Conservation (phyloP, 2,113 vertebrate genomes). For the Ageneiosus marmoratus region DNA sequence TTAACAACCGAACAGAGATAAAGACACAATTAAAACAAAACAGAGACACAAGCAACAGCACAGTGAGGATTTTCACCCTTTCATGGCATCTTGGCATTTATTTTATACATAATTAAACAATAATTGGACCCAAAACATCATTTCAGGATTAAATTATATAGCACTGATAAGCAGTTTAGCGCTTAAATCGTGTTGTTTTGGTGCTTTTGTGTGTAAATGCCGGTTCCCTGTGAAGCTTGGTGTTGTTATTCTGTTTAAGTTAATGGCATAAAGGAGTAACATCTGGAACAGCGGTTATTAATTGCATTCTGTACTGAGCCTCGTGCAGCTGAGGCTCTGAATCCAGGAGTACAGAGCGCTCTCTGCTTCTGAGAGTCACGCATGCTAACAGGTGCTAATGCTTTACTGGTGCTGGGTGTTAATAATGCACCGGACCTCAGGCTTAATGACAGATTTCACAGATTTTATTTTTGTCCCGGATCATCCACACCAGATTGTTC, state of each 20-base stretch:
- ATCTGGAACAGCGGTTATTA: conserved; percentile 60
- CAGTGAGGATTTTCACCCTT: background rate
- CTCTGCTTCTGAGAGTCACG: background rate
- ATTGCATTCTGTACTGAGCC: conserved; percentile 15
- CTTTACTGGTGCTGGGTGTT: background rate
- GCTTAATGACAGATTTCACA: background rate
- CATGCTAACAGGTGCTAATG: background rate
- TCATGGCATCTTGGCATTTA: background rate
- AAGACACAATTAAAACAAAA: background rate
- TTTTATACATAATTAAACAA: background rate
- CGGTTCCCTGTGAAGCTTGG: background rate
- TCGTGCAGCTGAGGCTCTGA: conserved; percentile 27
- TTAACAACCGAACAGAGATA: background rate
- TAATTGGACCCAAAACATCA: background rate
- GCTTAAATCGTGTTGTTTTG: background rate
- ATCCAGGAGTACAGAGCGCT: background rate
- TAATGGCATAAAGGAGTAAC: conserved; percentile 55
- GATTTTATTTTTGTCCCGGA: background rate
- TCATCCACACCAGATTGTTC: background rate
- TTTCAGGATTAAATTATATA: background rate
- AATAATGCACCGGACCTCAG: background rate
- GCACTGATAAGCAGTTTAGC: background rate
- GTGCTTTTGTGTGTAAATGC: background rate
- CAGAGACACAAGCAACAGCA: background rate
- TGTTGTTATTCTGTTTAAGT: conserved; percentile 36